Base-by-base conservation (phyloP, 2,113 vertebrate species). In the Tonatia bakeri region DNA sequence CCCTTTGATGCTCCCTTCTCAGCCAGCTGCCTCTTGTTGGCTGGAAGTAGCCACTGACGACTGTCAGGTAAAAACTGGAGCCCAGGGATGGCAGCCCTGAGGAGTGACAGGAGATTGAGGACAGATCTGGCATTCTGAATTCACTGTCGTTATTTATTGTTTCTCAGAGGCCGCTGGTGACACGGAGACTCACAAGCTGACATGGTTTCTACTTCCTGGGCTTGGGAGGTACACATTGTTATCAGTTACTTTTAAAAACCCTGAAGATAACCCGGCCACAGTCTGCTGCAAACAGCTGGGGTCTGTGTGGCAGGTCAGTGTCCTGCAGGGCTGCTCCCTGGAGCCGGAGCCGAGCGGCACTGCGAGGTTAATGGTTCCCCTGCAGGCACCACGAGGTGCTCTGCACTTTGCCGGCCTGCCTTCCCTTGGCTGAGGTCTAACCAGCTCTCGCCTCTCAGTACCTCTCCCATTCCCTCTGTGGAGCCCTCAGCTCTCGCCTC, bases 51-150 rank as follows among this genome's bases (percentile, higher is more conserved):
- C 40, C 20, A 0, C 47, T 77, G 82, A 90, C 69, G 45, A 61
- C 91, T 89, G 91, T 94, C 69, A 38, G 81, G 64, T 67, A 54
- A 91, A 94, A 90, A 22, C 36, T 28, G 28, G 75, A 89, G 82
- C 61, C 82, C 38, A 45, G 19, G 19, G 50, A 91, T 94, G 94
- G 86, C 77, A 88, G 36, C 40, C 61, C 59, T 16, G 12, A 64
- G 77, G 87, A 87, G 94, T 50, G 93, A 91, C 81, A 50, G 86
- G 61, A 90, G 96, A 92, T 96, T 91, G 96, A 97, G 84, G 88
- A 95, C 54, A 81, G 79, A 28, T 69, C 24, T 52, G 69, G 83
- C 45, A 40, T 75, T 86, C 50, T 33, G 24, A 80, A 72, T 65
- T 69, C 31, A 90, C 40, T 87, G 14, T 86, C 50, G 50, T 85